Conservation (phyloP, 92 coral and sea anemone species). For the Zoanthus sociatus region DNA sequence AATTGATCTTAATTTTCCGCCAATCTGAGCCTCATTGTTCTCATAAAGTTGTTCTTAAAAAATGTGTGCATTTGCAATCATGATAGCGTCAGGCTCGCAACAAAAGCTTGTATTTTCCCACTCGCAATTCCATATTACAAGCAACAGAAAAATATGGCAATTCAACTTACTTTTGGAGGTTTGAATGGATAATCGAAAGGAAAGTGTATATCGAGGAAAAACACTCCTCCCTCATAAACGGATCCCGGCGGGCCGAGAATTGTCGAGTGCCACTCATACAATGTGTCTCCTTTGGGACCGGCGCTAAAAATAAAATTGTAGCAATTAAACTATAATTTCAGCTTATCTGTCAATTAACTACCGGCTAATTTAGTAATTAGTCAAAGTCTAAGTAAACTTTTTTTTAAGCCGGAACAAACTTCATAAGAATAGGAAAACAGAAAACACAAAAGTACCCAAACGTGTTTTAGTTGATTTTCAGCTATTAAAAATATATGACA, state of each 20-base stretch:
- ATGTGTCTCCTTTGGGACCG: slow-evolving; percentile 94
- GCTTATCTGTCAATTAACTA: too few relatives aligned
- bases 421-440: too few relatives aligned
- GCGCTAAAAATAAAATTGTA: slow-evolving; percentile 63
- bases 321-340: too few relatives aligned
- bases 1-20: too few relatives aligned
- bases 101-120: neutral
- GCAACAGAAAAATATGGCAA: neutral
- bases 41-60: too few relatives aligned
- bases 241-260: slow-evolving; percentile 97
- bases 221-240: slow-evolving; percentile 92
- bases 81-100: neutral
- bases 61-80: neutral
- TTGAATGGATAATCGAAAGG: slow-evolving; percentile 94
- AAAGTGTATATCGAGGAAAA: slow-evolving; percentile 94
- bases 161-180: slow-evolving; percentile 89
- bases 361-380: too few relatives aligned
- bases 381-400: too few relatives aligned
- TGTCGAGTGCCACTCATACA: slow-evolving; percentile 94
- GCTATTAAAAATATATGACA: too few relatives aligned
- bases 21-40: too few relatives aligned
- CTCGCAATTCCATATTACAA: neutral
- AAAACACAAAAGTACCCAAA: too few relatives aligned
- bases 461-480: too few relatives aligned
- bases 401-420: too few relatives aligned